Base-by-base conservation (phyloP, 2,797 vertebrate genomes). In the Ciconia nigra region DNA sequence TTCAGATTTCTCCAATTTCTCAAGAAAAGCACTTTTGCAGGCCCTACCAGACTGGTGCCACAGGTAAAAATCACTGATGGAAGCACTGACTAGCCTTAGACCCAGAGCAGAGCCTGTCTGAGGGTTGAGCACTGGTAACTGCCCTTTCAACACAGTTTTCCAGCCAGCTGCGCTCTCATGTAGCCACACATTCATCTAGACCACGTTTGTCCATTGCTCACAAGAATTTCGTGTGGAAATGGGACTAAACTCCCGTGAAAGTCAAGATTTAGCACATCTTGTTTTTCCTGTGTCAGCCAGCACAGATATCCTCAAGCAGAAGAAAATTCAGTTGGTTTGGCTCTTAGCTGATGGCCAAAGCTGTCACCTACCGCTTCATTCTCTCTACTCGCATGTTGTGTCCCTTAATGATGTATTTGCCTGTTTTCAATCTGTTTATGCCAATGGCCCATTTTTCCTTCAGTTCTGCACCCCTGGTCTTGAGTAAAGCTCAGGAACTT, bases 401-500 rank as follows among this genome's bases (percentile, higher is more conserved):
- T 78, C 66, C 66, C 54, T 88, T 79, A 62, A 91, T 72, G 91
- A 81, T 95, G 65, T 58, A 90, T 93, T 91, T 90, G 85, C 76
- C 92, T 87, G 63, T 86, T 83, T 93, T 85, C 69, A 85, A 42
- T 86, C 67, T 96, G 92, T 80, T 92, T 90, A 87, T 87, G 86
- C 24, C 77, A 87, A 74, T 65, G 65, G 52, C 61, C 84, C 57
- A 28, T 44, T 94, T 94, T 92, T 37, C 78, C 59, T 91, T 93
- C 79, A 83, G n/a, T 73, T 92, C 81, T 89, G 57, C 20, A 95
- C 74, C 61, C 81, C 61, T 80, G 54, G 57, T 94, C 77, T 93
- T 65, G 87, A 80, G 83, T 44, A 95, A 94, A 95, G 42, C 72
- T 93, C 91, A 89, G 95, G 88, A 96, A 93, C 86, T 95, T 67